phyloP scores from a whole-genome alignment of 2,888 invertebrate species.

The Cataglyphis rosenhaueri region DNA sequence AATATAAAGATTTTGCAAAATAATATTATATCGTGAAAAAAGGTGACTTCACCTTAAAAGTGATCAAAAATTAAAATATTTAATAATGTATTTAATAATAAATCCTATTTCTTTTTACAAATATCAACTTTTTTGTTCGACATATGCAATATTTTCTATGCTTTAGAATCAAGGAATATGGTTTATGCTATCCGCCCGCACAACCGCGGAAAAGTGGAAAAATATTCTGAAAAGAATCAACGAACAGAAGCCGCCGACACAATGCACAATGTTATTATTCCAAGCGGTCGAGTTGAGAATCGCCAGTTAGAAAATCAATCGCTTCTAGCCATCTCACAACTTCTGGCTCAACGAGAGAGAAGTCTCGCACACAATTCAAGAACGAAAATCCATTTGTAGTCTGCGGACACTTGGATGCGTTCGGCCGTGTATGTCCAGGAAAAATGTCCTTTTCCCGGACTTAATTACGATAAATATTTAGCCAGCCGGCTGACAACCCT shows the following conservation, averaged over 20 bases:
- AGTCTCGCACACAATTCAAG: slow-evolving; percentile 56
- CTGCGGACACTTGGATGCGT: slow-evolving; percentile 55
- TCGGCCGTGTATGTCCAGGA: slow-evolving; percentile 57
- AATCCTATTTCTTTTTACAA: background rate
- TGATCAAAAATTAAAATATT: background rate
- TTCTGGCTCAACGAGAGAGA: slow-evolving; percentile 75
- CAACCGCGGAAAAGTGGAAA: slow-evolving; percentile 10
- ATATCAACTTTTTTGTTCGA: background rate
- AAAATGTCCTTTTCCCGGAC: slow-evolving; percentile 65
- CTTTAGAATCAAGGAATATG: background rate
- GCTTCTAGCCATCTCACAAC: slow-evolving; percentile 57
- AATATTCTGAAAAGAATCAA: slow-evolving; percentile 27
- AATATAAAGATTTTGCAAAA: background rate
- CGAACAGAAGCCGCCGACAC: slow-evolving; percentile 29
- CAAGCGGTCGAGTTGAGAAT: slow-evolving; percentile 75
- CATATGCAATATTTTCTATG: background rate
- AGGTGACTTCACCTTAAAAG: background rate
- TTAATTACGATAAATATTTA: slow-evolving; percentile 85
- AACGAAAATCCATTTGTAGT: slow-evolving; percentile 72
- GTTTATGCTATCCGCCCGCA: background rate
- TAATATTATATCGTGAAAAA: background rate
- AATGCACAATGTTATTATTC: slow-evolving; percentile 80
- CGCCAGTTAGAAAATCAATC: slow-evolving; percentile 55
- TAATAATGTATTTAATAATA: background rate
- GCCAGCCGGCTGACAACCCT: slow-evolving; percentile 84